Percentiles rank a stretch among this genome's conserved stretches.
Evolutionary conservation across 2,888 invertebrate species (phyloP).

Genomic region (Chymomyza fuscimana): DNA sequence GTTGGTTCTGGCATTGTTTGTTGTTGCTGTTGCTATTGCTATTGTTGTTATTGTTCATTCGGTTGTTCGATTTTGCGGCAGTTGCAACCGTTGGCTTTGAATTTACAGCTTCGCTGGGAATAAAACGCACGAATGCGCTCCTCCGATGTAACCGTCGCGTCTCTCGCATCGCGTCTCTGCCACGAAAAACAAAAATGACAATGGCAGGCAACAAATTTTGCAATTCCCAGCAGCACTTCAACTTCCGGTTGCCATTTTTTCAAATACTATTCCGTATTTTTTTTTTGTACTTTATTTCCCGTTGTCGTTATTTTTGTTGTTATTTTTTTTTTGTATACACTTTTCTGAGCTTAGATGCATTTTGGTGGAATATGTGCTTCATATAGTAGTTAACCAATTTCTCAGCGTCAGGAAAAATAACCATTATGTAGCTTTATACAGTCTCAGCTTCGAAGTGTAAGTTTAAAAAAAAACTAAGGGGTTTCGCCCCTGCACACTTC

Average conservation of each 20-base stretch:
- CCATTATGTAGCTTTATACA: too few relatives aligned
- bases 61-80: slow-evolving; percentile 64
- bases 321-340: slow-evolving; percentile 1
- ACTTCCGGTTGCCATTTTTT: slow-evolving; percentile 61
- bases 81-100: slow-evolving; percentile 54
- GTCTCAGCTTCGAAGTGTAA: too few relatives aligned
- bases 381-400: neutral
- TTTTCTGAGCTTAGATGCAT: neutral
- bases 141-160: slow-evolving; percentile 16
- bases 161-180: neutral
- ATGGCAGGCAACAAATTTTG: slow-evolving; percentile 73
- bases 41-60: neutral
- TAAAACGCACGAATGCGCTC: slow-evolving; percentile 70
- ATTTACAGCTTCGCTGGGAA: slow-evolving; percentile 70
- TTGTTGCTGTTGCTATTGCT: slow-evolving; percentile 1
- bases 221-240: slow-evolving; percentile 73
- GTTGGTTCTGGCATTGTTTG: slow-evolving; percentile 7
- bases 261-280: neutral
- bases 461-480: too few relatives aligned
- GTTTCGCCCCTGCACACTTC: too few relatives aligned
- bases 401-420: too few relatives aligned
- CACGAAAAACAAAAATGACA: slow-evolving; percentile 68
- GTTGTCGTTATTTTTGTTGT: slow-evolving; percentile 1
- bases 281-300: neutral
- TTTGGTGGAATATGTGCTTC: neutral